Evolutionary conservation across 2,797 vertebrate species (phyloP), one percentile per base, ranked within the genome.

Genomic region (Pogoniulus pusillus): DNA sequence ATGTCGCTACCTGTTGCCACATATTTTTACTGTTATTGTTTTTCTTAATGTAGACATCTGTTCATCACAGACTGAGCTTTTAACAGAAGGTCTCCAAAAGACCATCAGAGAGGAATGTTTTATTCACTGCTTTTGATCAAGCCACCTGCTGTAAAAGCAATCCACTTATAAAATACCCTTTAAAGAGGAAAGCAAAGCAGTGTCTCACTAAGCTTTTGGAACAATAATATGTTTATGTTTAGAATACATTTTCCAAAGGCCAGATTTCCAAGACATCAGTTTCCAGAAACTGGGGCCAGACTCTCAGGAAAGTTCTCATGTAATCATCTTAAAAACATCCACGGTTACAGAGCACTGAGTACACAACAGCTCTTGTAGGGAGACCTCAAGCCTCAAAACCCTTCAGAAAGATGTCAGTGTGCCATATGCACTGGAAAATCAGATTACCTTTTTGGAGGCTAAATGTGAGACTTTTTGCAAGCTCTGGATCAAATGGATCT

Each of bases 1-100:
- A 76, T 34, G 47, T 77, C 43, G 26, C 9, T 41, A 87, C 37
- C 87, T 88, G 47, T 47, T 87, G 65, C 59, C 79, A 54, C 4
- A 23, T 58, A 71, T 37, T 88, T 85, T 34, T 65, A 64, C 45
- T 89, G 47, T n/a, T 72, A 19, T 4, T 82, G 17, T 51, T 93
- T 62, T 86, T 68, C 81, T 63, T 72, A 84, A 41, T 65, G 43
- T 65, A 91, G 51, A 87, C 55, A 92, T 82, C 71, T 82, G 81
- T 41, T 84, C 59, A 78, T 77, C 59, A 63, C 2, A 6, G 87
- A 72, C 32, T 60, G 65, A 71, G 60, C 78, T 91, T 93, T 80
- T 35, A 86, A 77, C 12, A 39, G 87, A 91, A 95, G 37, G 47
- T 82, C 81, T 90, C 75, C 11, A 82, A 82, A 90, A 86, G 59